Conservation (phyloP, 2,888 invertebrate species). For the Rosalia funebris region DNA sequence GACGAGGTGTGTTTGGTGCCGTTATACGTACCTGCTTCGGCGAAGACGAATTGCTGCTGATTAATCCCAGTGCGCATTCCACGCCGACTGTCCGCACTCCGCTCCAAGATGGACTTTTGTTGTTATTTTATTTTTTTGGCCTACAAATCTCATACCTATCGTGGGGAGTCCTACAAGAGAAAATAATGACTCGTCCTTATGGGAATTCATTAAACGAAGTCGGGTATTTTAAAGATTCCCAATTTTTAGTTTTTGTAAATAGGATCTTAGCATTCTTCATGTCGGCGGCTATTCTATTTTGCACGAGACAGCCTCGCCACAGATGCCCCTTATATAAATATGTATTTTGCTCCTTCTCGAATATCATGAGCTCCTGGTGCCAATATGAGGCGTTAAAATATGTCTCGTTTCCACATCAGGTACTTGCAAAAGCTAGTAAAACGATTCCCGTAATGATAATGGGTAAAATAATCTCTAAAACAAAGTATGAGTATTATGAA, state of each 20-base stretch:
- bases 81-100: conserved; percentile 61
- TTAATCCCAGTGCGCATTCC: conserved; percentile 37
- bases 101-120: conserved; percentile 69
- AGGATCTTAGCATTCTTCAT: conserved; percentile 85
- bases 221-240: conserved; percentile 88
- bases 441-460: conserved; percentile 98
- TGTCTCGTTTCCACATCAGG: conserved; percentile 98
- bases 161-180: conserved; percentile 97
- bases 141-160: conserved; percentile 91
- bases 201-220: conserved; percentile 71
- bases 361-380: conserved; percentile 99
- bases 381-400: conserved; percentile 99
- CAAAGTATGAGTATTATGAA: conserved; percentile 89
- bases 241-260: conserved; percentile 96
- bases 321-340: conserved; percentile 93
- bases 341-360: conserved; percentile 94
- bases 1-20: conserved; percentile 63
- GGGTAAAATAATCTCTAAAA: conserved; percentile 90
- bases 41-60: conserved; percentile 63
- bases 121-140: conserved; percentile 85
- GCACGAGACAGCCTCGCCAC: conserved; percentile 73
- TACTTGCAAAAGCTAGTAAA: conserved; percentile 97
- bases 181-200: conserved; percentile 93
- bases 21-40: conserved; percentile 67
- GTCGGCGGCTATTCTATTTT: conserved; percentile 72